Conservation (phyloP, 2,888 invertebrate genomes). For the Noctua fimbriata region DNA sequence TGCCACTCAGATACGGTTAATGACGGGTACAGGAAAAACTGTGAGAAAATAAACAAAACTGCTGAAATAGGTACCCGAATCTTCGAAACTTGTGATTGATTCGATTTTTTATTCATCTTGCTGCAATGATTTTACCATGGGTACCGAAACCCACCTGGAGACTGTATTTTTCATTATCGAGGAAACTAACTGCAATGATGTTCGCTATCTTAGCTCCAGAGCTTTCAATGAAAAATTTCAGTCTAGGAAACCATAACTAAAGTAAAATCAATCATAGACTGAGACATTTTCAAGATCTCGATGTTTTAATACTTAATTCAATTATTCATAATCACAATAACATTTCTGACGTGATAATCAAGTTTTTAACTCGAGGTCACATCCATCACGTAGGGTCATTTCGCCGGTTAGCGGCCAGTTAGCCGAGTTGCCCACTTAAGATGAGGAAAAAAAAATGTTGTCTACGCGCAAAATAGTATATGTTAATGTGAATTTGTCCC, state of each 20-base stretch:
- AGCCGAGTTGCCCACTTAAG: no score
- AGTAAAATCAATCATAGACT: not conserved
- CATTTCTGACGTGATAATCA: constrained; percentile 38
- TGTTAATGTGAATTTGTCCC: no score
- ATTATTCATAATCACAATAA: constrained; percentile 34
- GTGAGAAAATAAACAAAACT: not conserved
- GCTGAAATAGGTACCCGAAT: not conserved
- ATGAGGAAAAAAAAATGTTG: no score
- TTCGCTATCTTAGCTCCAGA: not conserved
- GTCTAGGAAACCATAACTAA: constrained; percentile 34
- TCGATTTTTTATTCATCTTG: not conserved
- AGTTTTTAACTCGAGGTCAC: constrained; percentile 48
- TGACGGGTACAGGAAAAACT: not conserved
- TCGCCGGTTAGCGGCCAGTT: no score
- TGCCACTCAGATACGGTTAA: not conserved
- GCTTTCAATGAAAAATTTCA: constrained; percentile 1
- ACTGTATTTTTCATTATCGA: not conserved
- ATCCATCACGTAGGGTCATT: constrained; percentile 5
- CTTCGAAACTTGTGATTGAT: not conserved
- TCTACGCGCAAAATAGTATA: no score
- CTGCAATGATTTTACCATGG: not conserved
- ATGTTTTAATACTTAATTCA: constrained; percentile 12
- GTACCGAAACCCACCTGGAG: not conserved
- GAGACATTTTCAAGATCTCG: constrained; percentile 30
- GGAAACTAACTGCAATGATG: not conserved